phyloP scores from a whole-genome alignment of 2,888 invertebrate species.

The Rhagonycha lutea region DNA sequence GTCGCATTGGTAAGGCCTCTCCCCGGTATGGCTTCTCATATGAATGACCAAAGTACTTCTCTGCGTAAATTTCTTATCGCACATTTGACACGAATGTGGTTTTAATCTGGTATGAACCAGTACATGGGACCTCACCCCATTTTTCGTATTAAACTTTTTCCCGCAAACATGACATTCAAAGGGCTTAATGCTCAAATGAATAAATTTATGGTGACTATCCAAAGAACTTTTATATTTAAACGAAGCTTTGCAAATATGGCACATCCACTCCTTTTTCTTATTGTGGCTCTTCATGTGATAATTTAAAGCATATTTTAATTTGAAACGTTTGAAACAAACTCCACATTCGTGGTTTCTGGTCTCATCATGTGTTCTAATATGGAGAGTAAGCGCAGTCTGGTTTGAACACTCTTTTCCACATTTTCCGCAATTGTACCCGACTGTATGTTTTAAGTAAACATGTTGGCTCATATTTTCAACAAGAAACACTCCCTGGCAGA shows the following conservation, averaged over 20 bases:
- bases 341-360: conserved; percentile 60
- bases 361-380: conserved; percentile 59
- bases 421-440: conserved; percentile 24
- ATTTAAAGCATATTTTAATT: conserved; percentile 31
- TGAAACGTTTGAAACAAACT: conserved; percentile 41
- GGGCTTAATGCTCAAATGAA: conserved; percentile 32
- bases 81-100: conserved; percentile 51
- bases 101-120: conserved; percentile 47
- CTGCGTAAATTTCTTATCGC: conserved; percentile 62
- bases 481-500: no score
- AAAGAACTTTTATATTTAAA: conserved; percentile 39
- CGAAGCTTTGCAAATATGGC: conserved; percentile 46
- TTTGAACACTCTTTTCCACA: conserved; percentile 34
- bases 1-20: neutral
- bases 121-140: conserved; percentile 52
- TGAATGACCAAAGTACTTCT: conserved; percentile 49
- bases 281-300: conserved; percentile 8
- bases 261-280: conserved; percentile 6
- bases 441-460: neutral
- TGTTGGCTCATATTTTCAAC: no score
- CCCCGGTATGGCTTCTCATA: neutral
- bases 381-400: conserved; percentile 36
- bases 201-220: conserved; percentile 33
- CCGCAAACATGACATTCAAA: conserved; percentile 47
- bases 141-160: conserved; percentile 51